Evolutionary conservation across 1,140 invertebrate genomes (phyloP), one percentile per base, ranked within the genome.

Genomic region (Leptinotarsa texana): DNA sequence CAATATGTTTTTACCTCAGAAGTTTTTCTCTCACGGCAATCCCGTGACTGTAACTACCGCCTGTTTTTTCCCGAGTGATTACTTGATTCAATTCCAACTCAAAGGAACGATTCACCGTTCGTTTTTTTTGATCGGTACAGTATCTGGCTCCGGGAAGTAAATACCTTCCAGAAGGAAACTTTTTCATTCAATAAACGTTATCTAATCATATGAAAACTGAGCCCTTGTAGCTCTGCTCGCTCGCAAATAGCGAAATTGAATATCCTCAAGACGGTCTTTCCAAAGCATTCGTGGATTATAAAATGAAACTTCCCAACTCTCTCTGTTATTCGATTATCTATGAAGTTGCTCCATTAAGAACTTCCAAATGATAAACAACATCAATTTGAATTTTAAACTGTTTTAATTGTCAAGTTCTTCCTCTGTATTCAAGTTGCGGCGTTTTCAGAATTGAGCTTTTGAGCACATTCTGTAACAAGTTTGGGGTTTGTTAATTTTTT

Each of bases 171-270:
- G 51, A 57, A 57, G 15, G 51, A 57, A 57, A 57, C 51, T 57
- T 57, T 57, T 18, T 57, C n/a, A 57, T 57, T 57, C 51, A 18
- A 57, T 57, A 57, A 57, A 57, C 51, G n/a, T 57, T 57, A 57
- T 57, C n/a, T 18, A 18, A 57, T 57, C 51, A 57, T 18, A 57
- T 57, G 17, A 57, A 57, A 57, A 57, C n/a, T 18, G 51, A 17
- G 51, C 51, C 51, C 51, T 18, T 3, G 51, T 15, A 18, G n/a
- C n/a, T 17, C n/a, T 13, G 51, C n/a, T 57, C 51, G 51, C 51
- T 57, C 6, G 33, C 33, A 57, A 18, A 57, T 57, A 57, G n/a
- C 51, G 17, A 18, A 57, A 57, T 57, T 57, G 51, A 57, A 57
- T 57, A 57, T n/a, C 51, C 13, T 3, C 15, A 18, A 57, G 51